Base-by-base conservation (phyloP, 1,140 invertebrate species). In the Aphelenchoides besseyi region DNA sequence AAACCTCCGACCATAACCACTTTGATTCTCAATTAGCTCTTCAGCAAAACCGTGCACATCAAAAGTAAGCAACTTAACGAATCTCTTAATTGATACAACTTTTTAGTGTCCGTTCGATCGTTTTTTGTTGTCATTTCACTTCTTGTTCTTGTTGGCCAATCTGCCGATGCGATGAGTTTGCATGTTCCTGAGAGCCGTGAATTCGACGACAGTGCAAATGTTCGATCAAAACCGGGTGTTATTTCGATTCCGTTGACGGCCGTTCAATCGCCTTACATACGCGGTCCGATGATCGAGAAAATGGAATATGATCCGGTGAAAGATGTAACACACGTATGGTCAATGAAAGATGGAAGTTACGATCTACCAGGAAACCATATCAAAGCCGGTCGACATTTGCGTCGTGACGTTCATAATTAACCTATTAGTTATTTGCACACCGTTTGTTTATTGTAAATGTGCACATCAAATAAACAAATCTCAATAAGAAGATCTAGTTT, bases 271-370 rank as follows among this genome's bases (percentile, higher is more conserved):
- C 5, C 5, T 33, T 59, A 59, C 18, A 5, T 5, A 5, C 55
- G 55, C 16, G 55, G 55, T 8, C 55, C 55, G 55, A 59, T 59
- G 55, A 59, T 23, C 18, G 23, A 18, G 18, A 5, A 59, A 8
- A 18, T 18, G 5, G 55, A 8, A 8, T 59, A 59, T 23, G 55
- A 59, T 23, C 55, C 55, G 18, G 55, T 59, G 5, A 59, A 59
- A 23, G 32, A 59, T 33, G 55, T 59, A 8, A 59, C 55, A 33
- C 55, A 59, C 32, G 55, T 59, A 8, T 59, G 55, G 55, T 5
- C 5, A 8, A 23, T 33, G 18, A 28, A 59, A 5, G 23, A 18
- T 8, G 55, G 55, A 5, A 59, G 55, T 33, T 59, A 59, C 18
- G 55, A 59, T 18, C 18, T 59, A 23, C 55, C 55, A 8, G 55